phyloP scores from a whole-genome alignment of 2,797 vertebrate genomes.

The Channallabes apus region DNA sequence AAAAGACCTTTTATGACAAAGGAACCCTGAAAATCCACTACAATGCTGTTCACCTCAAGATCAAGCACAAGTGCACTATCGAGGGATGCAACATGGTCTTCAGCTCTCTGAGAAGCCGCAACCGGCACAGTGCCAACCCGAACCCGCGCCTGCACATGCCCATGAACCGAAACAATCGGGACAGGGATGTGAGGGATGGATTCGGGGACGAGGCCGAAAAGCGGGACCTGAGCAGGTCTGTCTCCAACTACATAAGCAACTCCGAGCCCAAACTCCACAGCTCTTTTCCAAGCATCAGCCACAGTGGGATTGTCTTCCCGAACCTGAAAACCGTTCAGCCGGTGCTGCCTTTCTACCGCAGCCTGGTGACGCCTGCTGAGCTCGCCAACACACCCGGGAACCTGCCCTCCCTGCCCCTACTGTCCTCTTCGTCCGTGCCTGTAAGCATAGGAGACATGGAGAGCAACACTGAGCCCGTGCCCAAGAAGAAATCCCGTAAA shows the following conservation, averaged over 20 bases:
- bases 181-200: conserved; percentile 86
- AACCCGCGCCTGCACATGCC: conserved; percentile 98
- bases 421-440: conserved; percentile 84
- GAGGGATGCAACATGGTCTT: conserved; percentile 99
- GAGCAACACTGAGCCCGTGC: conserved; percentile 76
- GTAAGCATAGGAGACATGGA: conserved; percentile 76
- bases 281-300: conserved; percentile 78
- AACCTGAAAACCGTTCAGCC: conserved; percentile 97
- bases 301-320: conserved; percentile 89
- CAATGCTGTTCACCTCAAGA: conserved; percentile 97
- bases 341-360: conserved; percentile 93
- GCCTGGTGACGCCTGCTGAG: conserved; percentile 90
- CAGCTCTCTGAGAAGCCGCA: conserved; percentile 93
- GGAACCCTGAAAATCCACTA: conserved; percentile 98
- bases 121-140: conserved; percentile 96
- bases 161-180: conserved; percentile 95
- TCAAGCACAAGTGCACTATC: conserved; percentile 97
- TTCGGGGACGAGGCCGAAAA: conserved; percentile 71
- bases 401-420: conserved; percentile 86
- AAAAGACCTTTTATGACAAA: conserved; percentile 99
- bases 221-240: conserved; percentile 75
- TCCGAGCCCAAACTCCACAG: conserved; percentile 80
- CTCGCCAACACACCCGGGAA: conserved; percentile 90
- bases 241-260: conserved; percentile 76
- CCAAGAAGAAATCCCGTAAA: conserved; percentile 97